These are phyloP conservation scores for Eilema sororculum DNA, from an alignment of 2,888 invertebrate species.

Conservation along the genomic window DNA sequence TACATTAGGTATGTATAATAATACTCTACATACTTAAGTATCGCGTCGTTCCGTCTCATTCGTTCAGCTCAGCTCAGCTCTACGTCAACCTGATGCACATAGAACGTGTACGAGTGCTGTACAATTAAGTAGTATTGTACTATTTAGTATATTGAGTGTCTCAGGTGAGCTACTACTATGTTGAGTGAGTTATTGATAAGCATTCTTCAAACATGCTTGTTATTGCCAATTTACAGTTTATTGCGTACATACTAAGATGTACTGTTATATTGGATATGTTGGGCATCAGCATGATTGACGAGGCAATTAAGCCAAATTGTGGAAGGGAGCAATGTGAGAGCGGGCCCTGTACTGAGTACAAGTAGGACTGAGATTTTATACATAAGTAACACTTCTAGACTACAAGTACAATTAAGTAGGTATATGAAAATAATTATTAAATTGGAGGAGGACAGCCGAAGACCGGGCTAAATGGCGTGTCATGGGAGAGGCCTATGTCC, in stretches of 20 bases:
- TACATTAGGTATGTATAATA: too few relatives aligned
- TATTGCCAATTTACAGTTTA: neutral
- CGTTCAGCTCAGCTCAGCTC: neutral
- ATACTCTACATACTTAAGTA: neutral
- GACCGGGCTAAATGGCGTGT: too few relatives aligned
- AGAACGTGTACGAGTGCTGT: neutral
- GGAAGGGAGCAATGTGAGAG: too few relatives aligned
- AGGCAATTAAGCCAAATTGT: neutral
- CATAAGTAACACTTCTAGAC: too few relatives aligned
- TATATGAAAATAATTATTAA: too few relatives aligned
- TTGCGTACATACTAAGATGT: neutral
- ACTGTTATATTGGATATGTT: neutral
- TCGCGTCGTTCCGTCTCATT: neutral
- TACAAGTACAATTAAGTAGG: too few relatives aligned
- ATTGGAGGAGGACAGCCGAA: too few relatives aligned
- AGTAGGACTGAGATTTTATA: too few relatives aligned
- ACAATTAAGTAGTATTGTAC: constrained; percentile 1
- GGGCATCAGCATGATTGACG: neutral
- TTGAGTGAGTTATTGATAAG: neutral
- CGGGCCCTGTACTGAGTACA: too few relatives aligned
- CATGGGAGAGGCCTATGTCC: too few relatives aligned
- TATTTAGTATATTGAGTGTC: neutral
- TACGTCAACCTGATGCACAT: neutral
- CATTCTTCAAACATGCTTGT: neutral
- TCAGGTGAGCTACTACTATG: neutral